Base-by-base conservation (phyloP, 2,797 vertebrate genomes). In the Neosilurus hyrtlii region DNA sequence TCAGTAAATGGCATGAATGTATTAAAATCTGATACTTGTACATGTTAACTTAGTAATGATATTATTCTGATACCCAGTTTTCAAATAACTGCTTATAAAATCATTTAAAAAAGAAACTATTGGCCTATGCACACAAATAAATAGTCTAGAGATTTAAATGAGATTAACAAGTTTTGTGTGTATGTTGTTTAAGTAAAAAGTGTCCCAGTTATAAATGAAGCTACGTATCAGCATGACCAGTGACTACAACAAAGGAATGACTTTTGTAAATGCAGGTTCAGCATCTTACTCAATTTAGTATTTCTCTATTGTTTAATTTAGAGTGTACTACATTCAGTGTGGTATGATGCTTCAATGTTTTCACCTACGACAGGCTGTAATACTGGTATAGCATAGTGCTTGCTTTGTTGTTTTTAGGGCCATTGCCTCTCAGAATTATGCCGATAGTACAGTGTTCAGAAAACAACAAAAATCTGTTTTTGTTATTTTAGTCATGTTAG, bases 401-500 rank as follows among this genome's bases (percentile, higher is more conserved):
- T 75, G 83, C 54, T 80, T 76, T 67, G 52, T 74, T 78, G 35
- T 59, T 80, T 79, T 18, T 73, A 75, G 56, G 68, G 52, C 26
- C 66, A 51, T 74, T 26, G 62, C 18, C 57, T 72, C 16, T 37
- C 12, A 65, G 26, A 68, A 71, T 79, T 73, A 61, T 22, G 59
- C 61, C 68, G n/a, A 35, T 26, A 43, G 63, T 70, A 52, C 61
- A 54, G 61, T 74, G 49, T 62, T 70, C 66, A 43, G 30, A 79
- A 80, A 51, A 82, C 70, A 71, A 30, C 35, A 9, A 49, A 66
- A 74, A 82, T 71, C 51, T 43, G 79, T 71, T 66, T 79, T 72
- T 82, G 56, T 80, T 65, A 65, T 73, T 76, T 65, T 80, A 83
- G 79, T 84, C 84, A 81, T 87, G 85, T 82, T 85, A 85, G 87